Evolutionary conservation across 2,888 invertebrate species (phyloP), one percentile per base, ranked within the genome.

Genomic region (Tachina lurida): DNA sequence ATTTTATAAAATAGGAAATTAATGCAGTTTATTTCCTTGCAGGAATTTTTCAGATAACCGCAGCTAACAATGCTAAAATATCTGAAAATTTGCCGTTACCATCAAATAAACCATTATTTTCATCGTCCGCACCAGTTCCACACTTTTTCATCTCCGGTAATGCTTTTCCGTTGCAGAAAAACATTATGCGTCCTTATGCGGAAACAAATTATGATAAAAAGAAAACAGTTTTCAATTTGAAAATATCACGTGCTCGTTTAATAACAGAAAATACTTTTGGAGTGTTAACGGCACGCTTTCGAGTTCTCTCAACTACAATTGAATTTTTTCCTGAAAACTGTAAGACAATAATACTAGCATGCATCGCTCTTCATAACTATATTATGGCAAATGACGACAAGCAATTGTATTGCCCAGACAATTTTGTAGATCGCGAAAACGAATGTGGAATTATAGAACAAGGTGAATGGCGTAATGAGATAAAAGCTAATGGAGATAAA

Each of bases 211-310:
- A 83, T 19, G 45, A 73, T n/a, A 15, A 47, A 17, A 65, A 60
- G 5, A 79, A 86, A 56, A 39, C 58, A 4, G 54, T 75, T 52
- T 88, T 83, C 12, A 88, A 87, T 31, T 68, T 80, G 31, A 68
- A 79, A 13, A 54, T 87, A 12, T 78, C 86, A 39, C 62, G 81
- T 43, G 84, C 82, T 15, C 47, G 56, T 4, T 22, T 74, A 10
- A 62, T 75, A 12, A 80, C 73, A 19, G 87, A 87, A 47, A 87
- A 87, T 39, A 58, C 78, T 5, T 87, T 88, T 84, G 87, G 87
- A n/a, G 67, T 88, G 39, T 75, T 87, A 49, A 60, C 54, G 9
- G 73, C 87, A 13, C 73, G 87, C 13, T 87, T 86, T 83, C 58
- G 87, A n/a, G 62, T 87, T 43, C 75, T 88, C 10, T 58, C 17